Conservation (phyloP, 1,140 invertebrate genomes). For the Atopsyche davidsoni region DNA sequence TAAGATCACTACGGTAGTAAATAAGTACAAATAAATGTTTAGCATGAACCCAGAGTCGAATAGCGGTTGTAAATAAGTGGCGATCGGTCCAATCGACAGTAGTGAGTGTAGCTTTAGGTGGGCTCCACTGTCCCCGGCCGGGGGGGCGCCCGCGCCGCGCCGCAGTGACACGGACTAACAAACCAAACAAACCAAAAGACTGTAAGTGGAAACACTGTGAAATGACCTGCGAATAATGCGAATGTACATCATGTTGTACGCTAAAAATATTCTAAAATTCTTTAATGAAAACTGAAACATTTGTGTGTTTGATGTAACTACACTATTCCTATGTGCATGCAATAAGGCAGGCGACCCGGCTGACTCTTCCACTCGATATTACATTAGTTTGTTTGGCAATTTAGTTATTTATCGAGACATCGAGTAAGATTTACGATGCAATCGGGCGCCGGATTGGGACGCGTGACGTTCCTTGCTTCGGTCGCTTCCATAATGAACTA, state of each 20-base stretch:
- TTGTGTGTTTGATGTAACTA: conserved; percentile 13
- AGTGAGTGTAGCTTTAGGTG: no score
- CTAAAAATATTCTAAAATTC: conserved; percentile 24
- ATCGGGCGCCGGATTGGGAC: not conserved
- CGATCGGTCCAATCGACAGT: no score
- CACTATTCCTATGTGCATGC: conserved; percentile 1
- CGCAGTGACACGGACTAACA: not conserved
- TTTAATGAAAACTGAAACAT: conserved; percentile 15
- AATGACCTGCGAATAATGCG: conserved; percentile 2
- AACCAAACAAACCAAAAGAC: conserved; percentile 18
- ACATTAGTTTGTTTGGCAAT: no score
- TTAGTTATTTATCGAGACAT: not conserved
- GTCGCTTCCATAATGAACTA: no score
- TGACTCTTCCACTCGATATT: not conserved
- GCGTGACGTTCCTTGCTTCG: not conserved
- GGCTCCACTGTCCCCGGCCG: not conserved
- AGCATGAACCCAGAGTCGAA: no score
- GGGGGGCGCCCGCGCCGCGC: not conserved
- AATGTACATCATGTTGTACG: conserved; percentile 2
- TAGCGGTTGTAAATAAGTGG: no score
- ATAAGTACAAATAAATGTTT: no score
- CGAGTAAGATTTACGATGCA: not conserved
- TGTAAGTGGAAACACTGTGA: conserved; percentile 20
- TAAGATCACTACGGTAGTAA: no score
- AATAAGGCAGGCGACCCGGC: not conserved